A percentile compares a stretch with the other conserved stretches of the same genome.
These are phyloP conservation scores for Macrotus californicus DNA, from an alignment of 2,113 vertebrate genomes.

Conservation along the genomic window DNA sequence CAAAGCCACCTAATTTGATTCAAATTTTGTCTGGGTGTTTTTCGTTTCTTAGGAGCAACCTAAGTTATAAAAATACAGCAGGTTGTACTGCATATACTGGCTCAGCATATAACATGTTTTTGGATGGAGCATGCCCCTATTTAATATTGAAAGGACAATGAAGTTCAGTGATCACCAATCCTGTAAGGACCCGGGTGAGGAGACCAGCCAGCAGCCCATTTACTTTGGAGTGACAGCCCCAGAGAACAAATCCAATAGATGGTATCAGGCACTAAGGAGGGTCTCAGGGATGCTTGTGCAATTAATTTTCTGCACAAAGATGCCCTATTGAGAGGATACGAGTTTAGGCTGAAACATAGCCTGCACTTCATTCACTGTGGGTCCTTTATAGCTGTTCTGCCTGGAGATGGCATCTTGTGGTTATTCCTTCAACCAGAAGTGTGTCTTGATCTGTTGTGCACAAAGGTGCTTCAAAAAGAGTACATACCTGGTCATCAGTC, in stretches of 20 bases:
- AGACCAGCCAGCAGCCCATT: background rate
- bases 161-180: background rate
- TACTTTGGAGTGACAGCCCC: background rate
- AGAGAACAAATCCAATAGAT: background rate
- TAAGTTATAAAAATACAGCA: background rate
- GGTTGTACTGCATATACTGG: background rate
- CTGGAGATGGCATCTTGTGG: background rate
- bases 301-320: background rate
- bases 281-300: background rate
- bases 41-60: background rate
- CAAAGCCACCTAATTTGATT: background rate
- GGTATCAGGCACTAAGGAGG: background rate
- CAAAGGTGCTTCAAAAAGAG: background rate
- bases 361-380: background rate
- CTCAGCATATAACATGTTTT: background rate
- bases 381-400: background rate
- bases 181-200: background rate
- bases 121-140: background rate
- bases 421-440: background rate
- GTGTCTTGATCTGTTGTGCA: background rate
- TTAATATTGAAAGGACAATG: background rate
- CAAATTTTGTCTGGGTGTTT: background rate
- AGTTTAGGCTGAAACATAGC: background rate
- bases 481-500: background rate
- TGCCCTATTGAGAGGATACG: background rate